Evolutionary conservation across 2,113 vertebrate genomes (phyloP).

Genomic region (Cairina moschata): DNA sequence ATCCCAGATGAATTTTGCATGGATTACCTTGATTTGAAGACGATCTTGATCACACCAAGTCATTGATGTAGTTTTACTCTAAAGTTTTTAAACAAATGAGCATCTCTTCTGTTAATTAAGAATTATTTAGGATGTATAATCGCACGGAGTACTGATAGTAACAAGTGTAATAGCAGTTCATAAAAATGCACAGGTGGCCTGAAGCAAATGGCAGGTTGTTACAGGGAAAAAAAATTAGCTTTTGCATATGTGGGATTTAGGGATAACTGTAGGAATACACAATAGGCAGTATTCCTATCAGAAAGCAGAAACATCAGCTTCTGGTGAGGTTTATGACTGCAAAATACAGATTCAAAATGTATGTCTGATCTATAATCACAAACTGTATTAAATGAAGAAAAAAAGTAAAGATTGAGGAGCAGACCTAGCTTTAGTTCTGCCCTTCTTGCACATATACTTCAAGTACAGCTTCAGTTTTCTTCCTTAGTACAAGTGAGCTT

Average conservation of each 20-base stretch:
- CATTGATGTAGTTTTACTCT: background rate
- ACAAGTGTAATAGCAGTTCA: background rate
- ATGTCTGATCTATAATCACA: background rate
- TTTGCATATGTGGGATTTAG: background rate
- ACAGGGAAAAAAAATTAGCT: background rate
- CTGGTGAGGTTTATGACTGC: background rate
- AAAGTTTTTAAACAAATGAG: background rate
- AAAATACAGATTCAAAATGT: background rate
- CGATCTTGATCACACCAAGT: background rate
- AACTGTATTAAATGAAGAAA: background rate
- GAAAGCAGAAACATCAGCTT: background rate
- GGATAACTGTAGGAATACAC: background rate
- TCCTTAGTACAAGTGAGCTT: background rate
- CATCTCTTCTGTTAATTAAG: background rate
- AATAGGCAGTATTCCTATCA: background rate
- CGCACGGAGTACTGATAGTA: background rate
- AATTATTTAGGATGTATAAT: background rate
- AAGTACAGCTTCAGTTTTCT: background rate
- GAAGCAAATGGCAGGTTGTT: background rate
- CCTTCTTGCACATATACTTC: background rate
- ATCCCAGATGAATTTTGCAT: background rate
- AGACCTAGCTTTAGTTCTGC: background rate
- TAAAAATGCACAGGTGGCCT: background rate
- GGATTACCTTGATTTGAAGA: accelerated
- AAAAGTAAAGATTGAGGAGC: background rate